Conservation (phyloP, 2,113 vertebrate species). For the Festucalex cinctus region DNA sequence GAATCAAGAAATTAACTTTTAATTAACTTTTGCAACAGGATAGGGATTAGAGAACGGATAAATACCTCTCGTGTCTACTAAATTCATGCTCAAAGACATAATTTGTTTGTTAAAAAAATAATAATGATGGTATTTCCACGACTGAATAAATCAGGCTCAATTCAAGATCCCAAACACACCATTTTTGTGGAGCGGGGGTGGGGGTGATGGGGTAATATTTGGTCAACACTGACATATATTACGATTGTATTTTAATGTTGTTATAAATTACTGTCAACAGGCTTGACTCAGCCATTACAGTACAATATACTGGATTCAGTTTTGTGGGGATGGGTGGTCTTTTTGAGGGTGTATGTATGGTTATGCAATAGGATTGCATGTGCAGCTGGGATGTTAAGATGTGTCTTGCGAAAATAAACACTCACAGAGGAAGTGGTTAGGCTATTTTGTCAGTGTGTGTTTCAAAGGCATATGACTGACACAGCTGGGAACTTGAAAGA, state of each 20-base stretch:
- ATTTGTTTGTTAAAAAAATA: background rate
- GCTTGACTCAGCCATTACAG: background rate
- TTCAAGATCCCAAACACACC: background rate
- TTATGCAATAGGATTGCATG: conserved; percentile 12
- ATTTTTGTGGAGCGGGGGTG: background rate
- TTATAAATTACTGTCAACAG: background rate
- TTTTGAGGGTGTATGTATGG: background rate
- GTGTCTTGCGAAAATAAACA: conserved; percentile 44
- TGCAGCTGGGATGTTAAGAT: conserved; percentile 35
- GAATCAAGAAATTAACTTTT: too few species aligned
- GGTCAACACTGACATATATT: background rate
- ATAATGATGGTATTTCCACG: background rate
- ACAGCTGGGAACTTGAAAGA: conserved; percentile 24
- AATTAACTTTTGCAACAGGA: background rate
- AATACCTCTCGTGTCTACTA: background rate
- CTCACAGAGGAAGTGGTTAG: background rate
- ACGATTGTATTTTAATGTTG: background rate
- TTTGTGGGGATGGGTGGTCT: conserved; percentile 3
- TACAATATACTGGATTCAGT: conserved; percentile 6
- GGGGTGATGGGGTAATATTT: too few species aligned
- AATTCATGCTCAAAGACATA: background rate
- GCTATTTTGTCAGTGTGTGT: conserved; percentile 18
- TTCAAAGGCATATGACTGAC: conserved; percentile 8
- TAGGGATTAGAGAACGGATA: background rate
- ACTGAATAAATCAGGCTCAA: background rate